Conservation (phyloP, 1,140 invertebrate genomes). For the Hydropsyche tenuis region DNA sequence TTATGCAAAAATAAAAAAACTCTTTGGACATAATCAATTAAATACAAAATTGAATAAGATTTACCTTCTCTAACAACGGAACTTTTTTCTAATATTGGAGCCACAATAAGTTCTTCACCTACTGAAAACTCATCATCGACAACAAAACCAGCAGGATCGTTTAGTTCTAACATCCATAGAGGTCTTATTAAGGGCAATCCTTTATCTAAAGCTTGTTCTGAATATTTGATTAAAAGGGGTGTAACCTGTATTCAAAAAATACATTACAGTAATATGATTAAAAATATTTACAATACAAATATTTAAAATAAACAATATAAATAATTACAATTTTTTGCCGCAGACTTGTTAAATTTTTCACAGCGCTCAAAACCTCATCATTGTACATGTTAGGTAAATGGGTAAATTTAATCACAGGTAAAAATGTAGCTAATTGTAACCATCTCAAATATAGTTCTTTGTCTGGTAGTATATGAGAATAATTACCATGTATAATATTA, state of each 20-base stretch:
- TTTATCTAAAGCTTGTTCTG: conserved; percentile 75
- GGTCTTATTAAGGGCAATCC: conserved; percentile 87
- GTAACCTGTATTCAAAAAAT: conserved; percentile 63
- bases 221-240: conserved; percentile 77
- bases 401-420: conserved; percentile 92
- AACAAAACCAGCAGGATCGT: conserved; percentile 77
- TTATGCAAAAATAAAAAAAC: neutral
- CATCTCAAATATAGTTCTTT: conserved; percentile 91
- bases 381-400: conserved; percentile 87
- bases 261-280: conserved; percentile 1
- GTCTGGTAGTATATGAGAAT: conserved; percentile 70
- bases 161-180: conserved; percentile 89
- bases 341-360: conserved; percentile 76
- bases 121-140: conserved; percentile 90
- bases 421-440: conserved; percentile 91
- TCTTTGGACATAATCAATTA: neutral
- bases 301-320: no score
- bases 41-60: neutral
- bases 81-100: conserved; percentile 80
- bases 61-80: conserved; percentile 68
- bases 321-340: conserved; percentile 73
- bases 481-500: conserved; percentile 46
- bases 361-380: conserved; percentile 78
- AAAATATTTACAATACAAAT: no score
- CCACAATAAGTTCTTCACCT: conserved; percentile 90